Evolutionary conservation across 2,888 invertebrate species (phyloP), one percentile per base, ranked within the genome.

Genomic region (Drosophila neonasuta): DNA sequence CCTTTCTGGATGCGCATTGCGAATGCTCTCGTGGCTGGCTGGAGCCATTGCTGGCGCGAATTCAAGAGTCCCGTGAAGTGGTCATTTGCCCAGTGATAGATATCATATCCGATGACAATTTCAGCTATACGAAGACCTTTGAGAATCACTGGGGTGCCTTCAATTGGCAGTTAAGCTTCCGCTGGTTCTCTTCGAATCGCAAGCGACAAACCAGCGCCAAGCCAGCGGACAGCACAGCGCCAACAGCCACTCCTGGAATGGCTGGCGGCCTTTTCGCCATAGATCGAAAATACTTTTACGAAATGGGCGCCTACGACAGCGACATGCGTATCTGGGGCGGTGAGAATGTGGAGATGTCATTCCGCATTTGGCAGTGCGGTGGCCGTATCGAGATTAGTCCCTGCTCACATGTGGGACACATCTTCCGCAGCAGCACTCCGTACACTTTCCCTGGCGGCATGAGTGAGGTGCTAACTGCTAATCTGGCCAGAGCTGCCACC

Each of bases 141-240:
- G 99, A 99, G 90, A 94, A 98, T 50, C 98, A 99, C 86, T 98
- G 98, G 96, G 99, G 99, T 3, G 99, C 97, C 0, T 98, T 99
- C 90, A 99, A 98, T 90, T 99, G 99, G 99, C 96, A 97, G 78
- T 92, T 99, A 13, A 98, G 98, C 89, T 99, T 96, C 86, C 91
- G 91, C 63, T 91, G 87, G 89, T 89, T 89, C 65, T 79, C 89
- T 15, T 74, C 80, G 8, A 81, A 86, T 24, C 88, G 89, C 11
- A 82, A 79, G 2, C 75, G 73, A 2, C 68, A 74, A 39, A 6
- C 56, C 0, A 41, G 44, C 34, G 30, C 2, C 0, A 57, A 56
- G 15, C 32, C 44, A 11, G 91, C 92, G 32, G 92, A 93, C 74
- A 91, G 96, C 76, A 94, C 94, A 42, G 92, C 94, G 9, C 95